Base-by-base conservation (phyloP, 2,888 invertebrate genomes). In the Platypus cylindrus region DNA sequence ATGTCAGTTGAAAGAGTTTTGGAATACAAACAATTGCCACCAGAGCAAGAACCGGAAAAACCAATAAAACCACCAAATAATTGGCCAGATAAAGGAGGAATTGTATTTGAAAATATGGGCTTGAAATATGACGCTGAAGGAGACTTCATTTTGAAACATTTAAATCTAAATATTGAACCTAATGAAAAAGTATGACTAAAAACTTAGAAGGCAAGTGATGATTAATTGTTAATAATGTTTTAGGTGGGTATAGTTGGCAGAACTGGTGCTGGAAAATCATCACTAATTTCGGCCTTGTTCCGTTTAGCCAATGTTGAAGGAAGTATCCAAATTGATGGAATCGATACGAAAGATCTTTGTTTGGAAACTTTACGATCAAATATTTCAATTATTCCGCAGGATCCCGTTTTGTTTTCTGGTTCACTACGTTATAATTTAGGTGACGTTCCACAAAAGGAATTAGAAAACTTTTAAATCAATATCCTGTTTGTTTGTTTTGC, bases 251-350 rank as follows among this genome's bases (percentile, higher is more conserved):
- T 84, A 45, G 82, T 84, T 3, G 85, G 85, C 2, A 66, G 86
- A 32, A 86, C 86, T 0, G 86, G 86, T 2, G 85, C 86, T 1
- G 86, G 85, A 1, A 83, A 83, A 58, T 81, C 80, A 0, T 82
- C 82, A 0, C 60, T 83, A n/a, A 78, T 83, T 41, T 73, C 79
- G 0, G 79, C 82, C 1, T 60, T 89, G 32, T 87, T 87, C 62
- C 71, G 85, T 2, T 64, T 87, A 37, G 72, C 78, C 0, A 72
- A 78, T 36, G 67, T 76, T 3, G 72, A 73, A 40, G 87, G 86
- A 2, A 63, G 65, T 23, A 70, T 87, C 15, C 56, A 67, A 17
- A 81, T 89, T 41, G 87, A 89, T 52, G 76, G 67, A 30, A 60
- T 84, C 3, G 68, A 72, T 44, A 71, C 70, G 2, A 55, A 65